Percentiles rank a stretch among this genome's conserved stretches.
phyloP scores from a whole-genome alignment of 1,140 invertebrate species.

The Brachystomella parvula region DNA sequence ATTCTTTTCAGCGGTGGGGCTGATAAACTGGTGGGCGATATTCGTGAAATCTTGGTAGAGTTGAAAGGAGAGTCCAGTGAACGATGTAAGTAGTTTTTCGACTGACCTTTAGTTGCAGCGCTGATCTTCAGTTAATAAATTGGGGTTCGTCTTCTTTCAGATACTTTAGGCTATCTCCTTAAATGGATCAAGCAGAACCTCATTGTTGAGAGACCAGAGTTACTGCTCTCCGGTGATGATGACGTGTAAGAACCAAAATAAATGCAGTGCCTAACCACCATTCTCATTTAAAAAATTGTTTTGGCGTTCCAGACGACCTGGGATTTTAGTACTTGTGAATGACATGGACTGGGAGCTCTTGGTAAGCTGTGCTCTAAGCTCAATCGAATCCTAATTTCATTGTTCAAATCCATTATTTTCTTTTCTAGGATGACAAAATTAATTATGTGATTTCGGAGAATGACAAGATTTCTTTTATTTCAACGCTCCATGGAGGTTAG shows the following conservation, averaged over 20 bases:
- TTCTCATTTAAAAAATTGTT: constrained; percentile 20
- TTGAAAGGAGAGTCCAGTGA: constrained; percentile 46
- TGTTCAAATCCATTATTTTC: constrained; percentile 19
- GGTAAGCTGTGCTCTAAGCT: constrained; percentile 55
- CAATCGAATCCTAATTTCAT: constrained; percentile 14
- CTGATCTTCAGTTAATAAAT: constrained; percentile 11
- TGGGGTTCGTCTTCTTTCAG: constrained; percentile 44
- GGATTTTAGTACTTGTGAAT: constrained; percentile 85
- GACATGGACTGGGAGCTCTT: constrained; percentile 87
- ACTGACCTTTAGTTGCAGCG: background rate
- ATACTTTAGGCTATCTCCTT: constrained; percentile 65
- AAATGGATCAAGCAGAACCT: constrained; percentile 77
- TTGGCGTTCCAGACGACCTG: constrained; percentile 60
- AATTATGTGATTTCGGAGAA: constrained; percentile 53
- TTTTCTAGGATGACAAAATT: constrained; percentile 50
- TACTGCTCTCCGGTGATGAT: constrained; percentile 72
- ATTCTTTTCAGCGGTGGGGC: constrained; percentile 73
- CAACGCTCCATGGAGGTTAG: constrained; percentile 63
- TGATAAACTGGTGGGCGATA: constrained; percentile 74
- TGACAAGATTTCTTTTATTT: constrained; percentile 60
- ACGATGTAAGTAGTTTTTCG: constrained; percentile 38
- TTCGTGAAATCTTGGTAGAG: constrained; percentile 60
- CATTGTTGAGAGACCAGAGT: constrained; percentile 71
- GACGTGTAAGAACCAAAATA: constrained; percentile 55
- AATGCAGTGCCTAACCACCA: constrained; percentile 12